Percentiles rank a stretch among this genome's conserved stretches.
phyloP scores from a whole-genome alignment of 2,888 invertebrate genomes.

The Agrochola circellaris region DNA sequence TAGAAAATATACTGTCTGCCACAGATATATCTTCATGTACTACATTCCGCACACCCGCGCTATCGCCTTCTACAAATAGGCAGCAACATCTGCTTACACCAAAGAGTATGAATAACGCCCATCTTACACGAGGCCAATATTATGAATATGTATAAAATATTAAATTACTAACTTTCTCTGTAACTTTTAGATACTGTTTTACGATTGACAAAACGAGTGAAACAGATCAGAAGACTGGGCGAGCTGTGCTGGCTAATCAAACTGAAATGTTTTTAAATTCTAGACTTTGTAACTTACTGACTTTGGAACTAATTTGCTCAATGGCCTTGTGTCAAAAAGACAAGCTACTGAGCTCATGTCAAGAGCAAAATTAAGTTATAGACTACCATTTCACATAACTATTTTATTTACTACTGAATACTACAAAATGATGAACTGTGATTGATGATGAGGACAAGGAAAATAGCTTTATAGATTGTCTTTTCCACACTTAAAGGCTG shows the following conservation, averaged over 20 bases:
- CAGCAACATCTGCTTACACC: neutral
- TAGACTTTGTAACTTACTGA: neutral
- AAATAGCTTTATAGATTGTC: constrained; percentile 40
- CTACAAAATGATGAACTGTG: neutral
- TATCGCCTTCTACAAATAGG: constrained; percentile 14
- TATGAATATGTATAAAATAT: neutral
- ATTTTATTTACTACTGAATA: constrained; percentile 13
- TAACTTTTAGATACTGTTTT: neutral
- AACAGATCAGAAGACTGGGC: neutral
- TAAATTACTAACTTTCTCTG: neutral
- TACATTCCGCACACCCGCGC: neutral
- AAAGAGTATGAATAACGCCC: constrained; percentile 10
- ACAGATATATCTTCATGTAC: neutral
- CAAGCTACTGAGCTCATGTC: constrained; percentile 15
- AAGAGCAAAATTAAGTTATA: neutral
- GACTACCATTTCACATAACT: neutral
- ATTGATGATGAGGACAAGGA: neutral
- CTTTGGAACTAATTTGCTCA: neutral
- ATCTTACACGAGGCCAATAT: neutral
- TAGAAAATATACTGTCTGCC: constrained; percentile 1
- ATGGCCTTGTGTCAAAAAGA: constrained; percentile 15
- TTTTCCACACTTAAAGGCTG: constrained; percentile 28
- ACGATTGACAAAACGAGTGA: neutral
- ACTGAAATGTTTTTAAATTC: neutral
- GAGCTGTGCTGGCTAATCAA: neutral